Percentiles rank a stretch among this genome's conserved stretches.
These are phyloP conservation scores for Lithophane semibrunnea DNA, from an alignment of 2,888 invertebrate genomes.

Conservation along the genomic window DNA sequence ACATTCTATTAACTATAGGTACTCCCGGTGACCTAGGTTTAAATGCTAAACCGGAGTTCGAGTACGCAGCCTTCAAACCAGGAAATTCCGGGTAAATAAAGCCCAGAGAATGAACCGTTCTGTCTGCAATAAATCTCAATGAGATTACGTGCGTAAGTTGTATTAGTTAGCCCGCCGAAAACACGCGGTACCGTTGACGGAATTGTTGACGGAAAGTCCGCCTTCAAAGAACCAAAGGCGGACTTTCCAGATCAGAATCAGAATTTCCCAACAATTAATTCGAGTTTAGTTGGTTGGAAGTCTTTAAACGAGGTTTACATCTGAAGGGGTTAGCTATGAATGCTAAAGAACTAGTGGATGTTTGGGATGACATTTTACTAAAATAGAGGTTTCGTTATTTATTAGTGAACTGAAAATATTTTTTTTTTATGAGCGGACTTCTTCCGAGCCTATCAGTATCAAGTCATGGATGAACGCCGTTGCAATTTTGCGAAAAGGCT, in stretches of 20 bases:
- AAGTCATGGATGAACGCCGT: neutral
- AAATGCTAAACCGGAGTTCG: constrained; percentile 27
- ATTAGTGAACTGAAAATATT: too few relatives aligned
- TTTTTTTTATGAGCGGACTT: neutral
- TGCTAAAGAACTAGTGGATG: too few relatives aligned
- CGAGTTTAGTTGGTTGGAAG: too few relatives aligned
- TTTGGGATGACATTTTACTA: too few relatives aligned
- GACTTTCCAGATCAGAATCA: too few relatives aligned
- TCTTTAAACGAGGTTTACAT: too few relatives aligned
- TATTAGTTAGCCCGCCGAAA: constrained; percentile 24
- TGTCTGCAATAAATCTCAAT: constrained; percentile 49
- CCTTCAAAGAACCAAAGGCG: neutral
- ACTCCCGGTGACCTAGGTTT: constrained; percentile 36
- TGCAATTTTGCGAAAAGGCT: neutral
- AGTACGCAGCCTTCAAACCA: constrained; percentile 50
- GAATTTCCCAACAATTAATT: too few relatives aligned
- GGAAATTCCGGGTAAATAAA: constrained; percentile 56
- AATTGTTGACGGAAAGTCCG: constrained; percentile 6
- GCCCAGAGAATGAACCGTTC: constrained; percentile 30
- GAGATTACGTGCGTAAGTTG: constrained; percentile 48
- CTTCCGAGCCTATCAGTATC: neutral
- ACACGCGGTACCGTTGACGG: neutral
- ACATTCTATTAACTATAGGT: neutral
- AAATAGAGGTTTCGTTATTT: too few relatives aligned
- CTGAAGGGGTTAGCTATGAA: too few relatives aligned